These are phyloP conservation scores for Rhinella marina DNA, from an alignment of 2,797 vertebrate species.

Conservation along the genomic window DNA sequence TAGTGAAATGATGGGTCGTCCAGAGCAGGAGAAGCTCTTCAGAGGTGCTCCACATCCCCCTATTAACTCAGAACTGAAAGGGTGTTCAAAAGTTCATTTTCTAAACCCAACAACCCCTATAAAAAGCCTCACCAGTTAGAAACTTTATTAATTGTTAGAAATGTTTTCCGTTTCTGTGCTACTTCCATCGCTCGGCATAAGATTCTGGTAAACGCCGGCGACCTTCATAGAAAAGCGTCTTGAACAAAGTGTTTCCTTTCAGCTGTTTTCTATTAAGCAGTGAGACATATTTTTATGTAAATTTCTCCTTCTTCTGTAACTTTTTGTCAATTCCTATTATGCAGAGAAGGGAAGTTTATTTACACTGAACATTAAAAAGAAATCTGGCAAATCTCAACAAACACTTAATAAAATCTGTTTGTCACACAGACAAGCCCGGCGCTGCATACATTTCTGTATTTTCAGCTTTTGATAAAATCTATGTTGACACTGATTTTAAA, in stretches of 20 bases:
- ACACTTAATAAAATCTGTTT: slow-evolving; percentile 36
- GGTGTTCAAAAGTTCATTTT: not conserved
- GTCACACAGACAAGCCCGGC: slow-evolving; percentile 25
- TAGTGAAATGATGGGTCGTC: too few relatives aligned
- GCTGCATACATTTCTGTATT: not conserved
- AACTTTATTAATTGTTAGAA: not conserved
- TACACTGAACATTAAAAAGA: slow-evolving; percentile 31
- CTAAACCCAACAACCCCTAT: not conserved
- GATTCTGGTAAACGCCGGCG: not conserved
- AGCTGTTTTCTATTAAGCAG: slow-evolving; percentile 43
- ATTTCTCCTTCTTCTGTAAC: slow-evolving; percentile 10
- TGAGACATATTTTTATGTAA: slow-evolving; percentile 42
- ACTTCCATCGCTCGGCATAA: not conserved
- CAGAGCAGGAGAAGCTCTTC: too few relatives aligned
- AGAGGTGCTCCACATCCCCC: too few relatives aligned
- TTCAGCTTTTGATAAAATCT: slow-evolving; percentile 12
- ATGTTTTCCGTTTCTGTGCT: not conserved
- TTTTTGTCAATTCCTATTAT: slow-evolving; percentile 39
- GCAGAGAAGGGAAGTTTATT: slow-evolving; percentile 17
- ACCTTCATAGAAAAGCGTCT: not conserved
- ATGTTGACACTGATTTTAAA: slow-evolving; percentile 10
- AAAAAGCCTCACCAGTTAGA: not conserved
- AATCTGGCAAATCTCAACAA: slow-evolving; percentile 24
- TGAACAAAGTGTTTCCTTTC: slow-evolving; percentile 21
- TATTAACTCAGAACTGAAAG: not conserved